Evolutionary conservation across 2,113 vertebrate genomes (phyloP).

Genomic region (Pseudonaja textilis): DNA sequence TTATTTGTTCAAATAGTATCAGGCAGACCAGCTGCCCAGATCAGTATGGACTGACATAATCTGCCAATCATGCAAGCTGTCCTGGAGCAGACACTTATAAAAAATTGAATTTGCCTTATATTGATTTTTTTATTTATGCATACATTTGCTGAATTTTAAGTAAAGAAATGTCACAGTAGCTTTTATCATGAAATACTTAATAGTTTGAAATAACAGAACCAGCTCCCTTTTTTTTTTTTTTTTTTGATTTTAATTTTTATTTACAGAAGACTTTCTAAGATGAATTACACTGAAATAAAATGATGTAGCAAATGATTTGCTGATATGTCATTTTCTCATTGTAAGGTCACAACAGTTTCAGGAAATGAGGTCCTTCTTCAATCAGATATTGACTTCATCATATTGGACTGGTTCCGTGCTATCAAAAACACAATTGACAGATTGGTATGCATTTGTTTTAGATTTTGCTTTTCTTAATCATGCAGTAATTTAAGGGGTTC

Average conservation of each 20-base stretch:
- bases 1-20: not conserved
- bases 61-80: not conserved
- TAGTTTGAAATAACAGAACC: not conserved
- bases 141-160: not conserved
- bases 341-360: constrained; percentile 80
- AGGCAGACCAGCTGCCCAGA: not conserved
- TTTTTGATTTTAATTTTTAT: constrained; percentile 21
- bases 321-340: constrained; percentile 56
- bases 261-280: not conserved
- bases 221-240: not conserved
- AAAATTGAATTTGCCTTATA: not conserved
- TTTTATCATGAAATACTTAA: constrained; percentile 51
- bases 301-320: constrained; percentile 27
- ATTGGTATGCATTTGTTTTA: constrained; percentile 78
- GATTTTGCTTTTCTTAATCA: constrained; percentile 75
- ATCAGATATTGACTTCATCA: constrained; percentile 80
- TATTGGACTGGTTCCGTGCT: constrained; percentile 84
- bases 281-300: not conserved
- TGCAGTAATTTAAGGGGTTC: constrained; percentile 65
- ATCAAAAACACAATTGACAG: constrained; percentile 85
- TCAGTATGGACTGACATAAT: not conserved
- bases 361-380: constrained; percentile 86
- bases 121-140: not conserved
- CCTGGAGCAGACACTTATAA: not conserved
- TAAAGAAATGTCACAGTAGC: constrained; percentile 62